Percentiles rank a stretch among this genome's conserved stretches.
Conservation (phyloP, 2,888 invertebrate genomes). For the Eilema caniola region DNA sequence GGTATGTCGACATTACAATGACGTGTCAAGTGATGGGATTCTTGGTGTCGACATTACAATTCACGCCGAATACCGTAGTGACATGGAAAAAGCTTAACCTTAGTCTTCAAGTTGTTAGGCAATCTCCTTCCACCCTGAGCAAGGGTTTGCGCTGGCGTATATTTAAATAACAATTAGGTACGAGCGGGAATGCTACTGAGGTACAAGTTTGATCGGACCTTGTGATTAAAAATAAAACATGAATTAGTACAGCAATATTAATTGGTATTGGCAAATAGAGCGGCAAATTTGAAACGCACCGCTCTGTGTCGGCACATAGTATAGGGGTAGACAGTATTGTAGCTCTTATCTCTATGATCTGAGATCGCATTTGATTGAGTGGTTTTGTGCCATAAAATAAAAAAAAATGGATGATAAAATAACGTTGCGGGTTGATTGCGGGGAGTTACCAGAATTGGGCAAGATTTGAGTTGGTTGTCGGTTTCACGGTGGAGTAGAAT, state of each 20-base stretch:
- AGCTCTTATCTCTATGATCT: conserved; percentile 38
- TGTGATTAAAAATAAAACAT: neutral
- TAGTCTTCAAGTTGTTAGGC: neutral
- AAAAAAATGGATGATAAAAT: neutral
- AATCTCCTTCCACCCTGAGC: neutral
- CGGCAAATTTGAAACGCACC: neutral
- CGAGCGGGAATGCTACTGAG: neutral
- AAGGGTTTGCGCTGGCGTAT: neutral
- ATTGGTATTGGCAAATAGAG: neutral
- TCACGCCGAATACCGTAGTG: neutral
- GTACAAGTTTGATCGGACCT: neutral
- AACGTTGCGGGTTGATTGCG: neutral
- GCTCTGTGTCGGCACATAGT: conserved; percentile 32
- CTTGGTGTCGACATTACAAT: no score
- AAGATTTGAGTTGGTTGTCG: neutral
- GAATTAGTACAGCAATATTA: neutral
- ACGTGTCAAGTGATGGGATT: no score
- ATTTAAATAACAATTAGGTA: neutral
- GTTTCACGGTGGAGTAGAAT: no score
- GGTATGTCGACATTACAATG: no score
- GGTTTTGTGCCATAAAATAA: conserved; percentile 27
- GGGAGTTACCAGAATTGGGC: neutral
- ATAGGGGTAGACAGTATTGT: conserved; percentile 26
- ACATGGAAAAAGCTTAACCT: neutral
- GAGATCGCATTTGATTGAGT: conserved; percentile 29